phyloP scores from a whole-genome alignment of 2,797 vertebrate species.

The Gallinago nigripennis region DNA sequence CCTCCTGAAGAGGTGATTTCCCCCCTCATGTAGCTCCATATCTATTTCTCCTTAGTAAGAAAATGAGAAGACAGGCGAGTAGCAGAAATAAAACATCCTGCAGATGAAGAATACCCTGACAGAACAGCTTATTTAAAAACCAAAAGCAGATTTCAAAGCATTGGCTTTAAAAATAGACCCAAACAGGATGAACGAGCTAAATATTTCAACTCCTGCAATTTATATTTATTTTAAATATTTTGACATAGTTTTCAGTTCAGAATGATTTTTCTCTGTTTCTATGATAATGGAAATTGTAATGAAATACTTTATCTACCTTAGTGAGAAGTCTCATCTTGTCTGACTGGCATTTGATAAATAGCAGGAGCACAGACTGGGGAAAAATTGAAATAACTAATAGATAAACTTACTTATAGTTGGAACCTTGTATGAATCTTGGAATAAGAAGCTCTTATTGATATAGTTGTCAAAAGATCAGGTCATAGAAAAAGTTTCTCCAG shows the following conservation, averaged over 20 bases:
- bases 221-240: constrained; percentile 49
- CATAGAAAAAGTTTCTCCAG: neutral
- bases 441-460: neutral
- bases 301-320: constrained; percentile 20
- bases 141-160: neutral
- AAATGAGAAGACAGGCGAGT: neutral
- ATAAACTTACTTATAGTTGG: neutral
- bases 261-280: neutral
- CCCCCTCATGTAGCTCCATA: neutral
- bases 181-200: neutral
- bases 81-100: neutral
- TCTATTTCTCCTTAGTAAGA: neutral
- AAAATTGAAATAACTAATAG: constrained; percentile 1
- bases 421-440: neutral
- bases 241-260: constrained; percentile 20
- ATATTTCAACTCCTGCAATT: constrained; percentile 15
- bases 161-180: neutral
- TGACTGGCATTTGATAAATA: constrained; percentile 29
- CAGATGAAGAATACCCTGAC: neutral
- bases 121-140: neutral
- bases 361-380: neutral
- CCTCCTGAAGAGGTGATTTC: neutral
- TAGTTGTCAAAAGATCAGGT: neutral
- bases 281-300: constrained; percentile 32
- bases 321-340: neutral